Conservation (phyloP, 2,797 vertebrate genomes). For the Sebastes itinus region DNA sequence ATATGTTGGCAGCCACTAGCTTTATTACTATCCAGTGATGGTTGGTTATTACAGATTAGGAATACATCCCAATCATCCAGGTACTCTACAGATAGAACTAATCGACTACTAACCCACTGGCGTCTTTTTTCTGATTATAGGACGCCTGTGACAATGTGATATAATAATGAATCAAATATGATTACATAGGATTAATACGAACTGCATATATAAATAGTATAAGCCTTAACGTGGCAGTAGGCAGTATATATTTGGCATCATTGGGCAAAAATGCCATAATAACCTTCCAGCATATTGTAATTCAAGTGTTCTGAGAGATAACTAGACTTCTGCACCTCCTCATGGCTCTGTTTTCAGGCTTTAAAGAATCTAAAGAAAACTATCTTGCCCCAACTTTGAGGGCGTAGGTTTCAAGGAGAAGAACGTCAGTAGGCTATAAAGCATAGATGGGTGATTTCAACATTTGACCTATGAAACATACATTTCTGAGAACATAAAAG, state of each 20-base stretch:
- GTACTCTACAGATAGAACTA: not conserved
- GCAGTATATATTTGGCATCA: too few species aligned
- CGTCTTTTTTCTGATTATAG: not conserved
- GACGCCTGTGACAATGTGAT: not conserved
- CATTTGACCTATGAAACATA: not conserved
- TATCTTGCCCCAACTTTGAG: not conserved
- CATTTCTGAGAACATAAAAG: not conserved
- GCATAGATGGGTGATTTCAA: not conserved
- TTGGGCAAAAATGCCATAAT: too few species aligned
- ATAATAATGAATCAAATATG: not conserved
- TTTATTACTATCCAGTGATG: conserved; percentile 1
- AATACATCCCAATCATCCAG: not conserved
- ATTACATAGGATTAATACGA: not conserved
- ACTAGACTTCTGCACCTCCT: too few species aligned
- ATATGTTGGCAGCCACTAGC: conserved; percentile 31
- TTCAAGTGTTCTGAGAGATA: too few species aligned
- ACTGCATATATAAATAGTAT: not conserved
- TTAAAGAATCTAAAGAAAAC: not conserved
- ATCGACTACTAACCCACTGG: not conserved
- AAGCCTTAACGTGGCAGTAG: not conserved
- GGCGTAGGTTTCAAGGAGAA: not conserved
- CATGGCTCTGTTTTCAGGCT: too few species aligned
- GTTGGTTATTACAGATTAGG: conserved; percentile 2
- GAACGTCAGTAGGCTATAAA: too few species aligned
- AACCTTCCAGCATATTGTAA: too few species aligned